Conservation (phyloP, 2,113 vertebrate species). For the Ptilorrhoa leucosticta region DNA sequence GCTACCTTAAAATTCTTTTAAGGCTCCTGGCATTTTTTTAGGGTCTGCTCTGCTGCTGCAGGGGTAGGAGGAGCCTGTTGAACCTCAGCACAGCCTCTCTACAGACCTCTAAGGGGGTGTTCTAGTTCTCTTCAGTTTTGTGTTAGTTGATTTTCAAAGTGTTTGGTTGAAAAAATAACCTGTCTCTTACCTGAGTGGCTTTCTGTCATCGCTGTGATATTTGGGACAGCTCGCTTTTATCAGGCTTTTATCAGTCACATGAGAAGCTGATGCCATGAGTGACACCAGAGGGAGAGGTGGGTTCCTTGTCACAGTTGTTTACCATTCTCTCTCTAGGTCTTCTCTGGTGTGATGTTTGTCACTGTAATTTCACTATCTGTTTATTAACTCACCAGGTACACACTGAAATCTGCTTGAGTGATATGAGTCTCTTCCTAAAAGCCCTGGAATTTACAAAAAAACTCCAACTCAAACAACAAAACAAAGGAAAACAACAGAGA, state of each 20-base stretch:
- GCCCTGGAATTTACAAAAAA: neutral
- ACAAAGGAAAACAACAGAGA: neutral
- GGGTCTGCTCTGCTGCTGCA: rapidly evolving
- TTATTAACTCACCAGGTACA: neutral
- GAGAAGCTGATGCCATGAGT: neutral
- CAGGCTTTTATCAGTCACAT: neutral
- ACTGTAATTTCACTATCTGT: neutral
- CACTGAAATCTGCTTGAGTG: neutral
- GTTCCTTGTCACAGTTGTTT: neutral
- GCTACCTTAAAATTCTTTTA: neutral
- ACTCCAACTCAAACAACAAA: neutral
- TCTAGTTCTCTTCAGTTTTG: neutral
- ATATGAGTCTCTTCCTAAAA: neutral
- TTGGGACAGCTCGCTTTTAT: neutral
- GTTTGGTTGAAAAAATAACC: neutral
- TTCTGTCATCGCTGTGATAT: neutral
- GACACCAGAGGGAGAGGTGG: neutral
- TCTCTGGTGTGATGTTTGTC: neutral
- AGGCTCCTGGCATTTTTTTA: neutral
- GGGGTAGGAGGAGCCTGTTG: neutral
- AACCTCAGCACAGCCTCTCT: neutral
- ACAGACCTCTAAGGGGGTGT: neutral
- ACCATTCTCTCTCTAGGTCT: neutral
- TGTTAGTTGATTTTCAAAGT: neutral
- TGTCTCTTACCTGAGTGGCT: neutral